Evolutionary conservation across 1,140 invertebrate genomes (phyloP), one percentile per base, ranked within the genome.

Genomic region (Vanessa tameamea): DNA sequence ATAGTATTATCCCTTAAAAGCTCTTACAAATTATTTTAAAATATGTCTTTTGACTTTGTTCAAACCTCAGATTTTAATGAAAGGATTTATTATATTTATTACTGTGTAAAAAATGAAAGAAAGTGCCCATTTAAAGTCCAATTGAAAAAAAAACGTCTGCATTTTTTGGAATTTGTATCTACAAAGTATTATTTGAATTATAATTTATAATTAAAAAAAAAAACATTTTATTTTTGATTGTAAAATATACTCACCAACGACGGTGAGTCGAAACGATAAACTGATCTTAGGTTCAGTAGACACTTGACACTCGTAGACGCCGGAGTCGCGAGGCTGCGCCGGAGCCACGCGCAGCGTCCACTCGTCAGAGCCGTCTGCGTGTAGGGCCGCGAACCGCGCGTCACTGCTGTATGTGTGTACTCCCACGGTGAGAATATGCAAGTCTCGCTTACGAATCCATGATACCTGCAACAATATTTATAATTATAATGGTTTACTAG

Each of bases 261-360:
- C 96, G 78, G 95, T 97, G 20, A 97, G 94, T 76, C 95, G 95
- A 86, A 97, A 97, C 47, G 96, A 95, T 82, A 96, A 94, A 78
- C 96, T 97, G 80, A 97, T 97, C 89, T 97, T 97, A 7, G 97
- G 97, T 86, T 97, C 96, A 0, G 96, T 97, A 75, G 96, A 97
- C 11, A 97, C 96, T 93, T 98, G 97, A 86, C 97, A 98, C 85
- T 98, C 97, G 87, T 97, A 98, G 4, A 95, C 95, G 23, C 95
- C 95, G 0, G 94, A 94, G 88, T 98, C 97, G 9, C 96, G 90
- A 0, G 96, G 94, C 87, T 97, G 96, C 0, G 97, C 96, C 8
- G 96, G 97, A 47, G 95, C 95, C 65, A 98, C 95, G 77, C 97
- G 95, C 64, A 98, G 86, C 12, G 97, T 97, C 97, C 97, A 98